These are phyloP conservation scores for Lathamus discolor DNA, from an alignment of 2,113 vertebrate species.

Conservation along the genomic window DNA sequence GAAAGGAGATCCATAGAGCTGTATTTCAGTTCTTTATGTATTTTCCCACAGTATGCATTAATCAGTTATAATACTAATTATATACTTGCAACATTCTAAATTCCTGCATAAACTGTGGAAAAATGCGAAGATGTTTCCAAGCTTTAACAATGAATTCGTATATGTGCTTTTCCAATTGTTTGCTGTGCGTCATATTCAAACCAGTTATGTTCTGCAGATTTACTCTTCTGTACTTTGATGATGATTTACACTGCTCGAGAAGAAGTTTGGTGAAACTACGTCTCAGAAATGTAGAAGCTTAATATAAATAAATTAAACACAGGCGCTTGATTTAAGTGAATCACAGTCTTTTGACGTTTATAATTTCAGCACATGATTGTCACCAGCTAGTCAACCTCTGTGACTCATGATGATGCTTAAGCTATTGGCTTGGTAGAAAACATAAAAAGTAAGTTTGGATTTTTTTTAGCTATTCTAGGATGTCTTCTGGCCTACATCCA, in stretches of 20 bases:
- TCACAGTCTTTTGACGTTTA: slow-evolving; percentile 38
- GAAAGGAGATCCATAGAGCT: slow-evolving; percentile 22
- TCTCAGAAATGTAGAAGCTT: slow-evolving; percentile 46
- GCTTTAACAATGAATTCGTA: slow-evolving; percentile 17
- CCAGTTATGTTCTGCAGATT: slow-evolving; percentile 58
- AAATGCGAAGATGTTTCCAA: slow-evolving; percentile 66
- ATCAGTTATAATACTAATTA: slow-evolving; percentile 74
- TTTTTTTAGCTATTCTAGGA: background rate
- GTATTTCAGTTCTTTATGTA: slow-evolving; percentile 52
- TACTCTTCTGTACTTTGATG: slow-evolving; percentile 27
- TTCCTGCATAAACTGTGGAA: slow-evolving; percentile 73
- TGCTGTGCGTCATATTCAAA: slow-evolving; percentile 50
- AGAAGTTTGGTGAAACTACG: slow-evolving; percentile 40
- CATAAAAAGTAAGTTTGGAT: background rate
- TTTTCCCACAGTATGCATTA: slow-evolving; percentile 72
- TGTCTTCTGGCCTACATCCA: background rate
- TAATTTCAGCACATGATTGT: slow-evolving; percentile 37
- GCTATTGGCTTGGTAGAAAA: background rate
- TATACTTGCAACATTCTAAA: slow-evolving; percentile 62
- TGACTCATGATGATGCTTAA: slow-evolving; percentile 25
- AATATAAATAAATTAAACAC: slow-evolving; percentile 60
- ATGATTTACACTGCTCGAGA: slow-evolving; percentile 60
- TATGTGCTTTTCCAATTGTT: slow-evolving; percentile 60
- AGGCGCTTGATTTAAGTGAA: slow-evolving; percentile 25
- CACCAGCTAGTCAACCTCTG: background rate